Evolutionary conservation across 1,140 invertebrate genomes (phyloP).

Genomic region (Lepidotrigona ventralis): DNA sequence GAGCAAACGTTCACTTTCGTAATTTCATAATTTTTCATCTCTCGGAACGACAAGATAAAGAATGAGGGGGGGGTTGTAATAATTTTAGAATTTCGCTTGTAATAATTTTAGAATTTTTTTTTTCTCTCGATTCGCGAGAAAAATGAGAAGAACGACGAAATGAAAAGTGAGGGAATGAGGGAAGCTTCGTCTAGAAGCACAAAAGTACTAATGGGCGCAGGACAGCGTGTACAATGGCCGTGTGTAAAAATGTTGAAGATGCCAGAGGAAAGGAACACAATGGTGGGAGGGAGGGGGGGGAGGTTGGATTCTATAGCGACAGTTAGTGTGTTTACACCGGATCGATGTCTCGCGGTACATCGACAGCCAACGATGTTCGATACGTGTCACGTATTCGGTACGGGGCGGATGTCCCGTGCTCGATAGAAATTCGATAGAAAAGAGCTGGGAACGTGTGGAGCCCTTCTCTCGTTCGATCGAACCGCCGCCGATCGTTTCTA

Average conservation of each 20-base stretch:
- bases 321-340: constrained; percentile 31
- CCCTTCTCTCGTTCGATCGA: neutral
- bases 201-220: constrained; percentile 11
- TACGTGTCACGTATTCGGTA: constrained; percentile 37
- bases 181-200: neutral
- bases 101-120: too few relatives aligned
- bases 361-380: constrained; percentile 21
- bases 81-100: too few relatives aligned
- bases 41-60: too few relatives aligned
- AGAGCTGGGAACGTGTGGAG: constrained; percentile 23
- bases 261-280: neutral
- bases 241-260: constrained; percentile 19
- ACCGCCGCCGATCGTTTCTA: constrained; percentile 27
- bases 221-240: neutral
- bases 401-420: constrained; percentile 11
- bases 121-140: too few relatives aligned
- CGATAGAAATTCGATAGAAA: constrained; percentile 46
- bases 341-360: constrained; percentile 40
- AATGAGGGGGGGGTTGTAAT: too few relatives aligned
- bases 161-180: too few relatives aligned
- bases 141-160: neutral
- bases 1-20: too few relatives aligned
- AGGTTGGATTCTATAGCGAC: constrained; percentile 11
- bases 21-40: too few relatives aligned
- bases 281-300: neutral